A percentile compares a stretch with the other conserved stretches of the same genome.
phyloP scores from a whole-genome alignment of 2,113 vertebrate genomes.

The Chloroceryle aenea region DNA sequence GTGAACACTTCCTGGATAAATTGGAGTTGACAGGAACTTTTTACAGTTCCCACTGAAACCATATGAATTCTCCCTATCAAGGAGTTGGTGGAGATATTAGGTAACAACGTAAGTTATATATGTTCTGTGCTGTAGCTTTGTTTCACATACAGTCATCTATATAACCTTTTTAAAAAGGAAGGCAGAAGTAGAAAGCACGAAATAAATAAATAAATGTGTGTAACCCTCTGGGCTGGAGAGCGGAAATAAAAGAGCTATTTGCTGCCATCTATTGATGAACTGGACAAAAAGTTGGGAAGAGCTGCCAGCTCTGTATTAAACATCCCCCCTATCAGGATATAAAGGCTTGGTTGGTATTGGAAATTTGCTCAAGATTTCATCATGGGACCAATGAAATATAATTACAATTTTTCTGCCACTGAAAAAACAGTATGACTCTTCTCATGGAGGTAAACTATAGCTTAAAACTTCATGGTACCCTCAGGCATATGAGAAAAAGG shows the following conservation, averaged over 20 bases:
- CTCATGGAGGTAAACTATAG: neutral
- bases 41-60: neutral
- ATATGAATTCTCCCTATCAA: neutral
- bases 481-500: neutral
- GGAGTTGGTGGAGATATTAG: neutral
- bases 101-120: neutral
- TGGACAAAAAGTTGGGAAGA: neutral
- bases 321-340: neutral
- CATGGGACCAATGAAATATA: neutral
- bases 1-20: neutral
- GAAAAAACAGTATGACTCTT: neutral
- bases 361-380: neutral
- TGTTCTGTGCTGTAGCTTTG: neutral
- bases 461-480: neutral
- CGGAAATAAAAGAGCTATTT: conserved; percentile 34
- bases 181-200: neutral
- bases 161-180: neutral
- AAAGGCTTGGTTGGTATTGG: neutral
- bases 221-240: neutral
- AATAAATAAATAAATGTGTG: neutral
- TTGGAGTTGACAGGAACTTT: neutral
- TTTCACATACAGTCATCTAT: neutral
- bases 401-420: neutral
- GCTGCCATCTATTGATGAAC: conserved; percentile 56
- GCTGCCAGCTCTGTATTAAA: neutral